Evolutionary conservation across 2,888 invertebrate species (phyloP).

Genomic region (Heliconius ethilla): DNA sequence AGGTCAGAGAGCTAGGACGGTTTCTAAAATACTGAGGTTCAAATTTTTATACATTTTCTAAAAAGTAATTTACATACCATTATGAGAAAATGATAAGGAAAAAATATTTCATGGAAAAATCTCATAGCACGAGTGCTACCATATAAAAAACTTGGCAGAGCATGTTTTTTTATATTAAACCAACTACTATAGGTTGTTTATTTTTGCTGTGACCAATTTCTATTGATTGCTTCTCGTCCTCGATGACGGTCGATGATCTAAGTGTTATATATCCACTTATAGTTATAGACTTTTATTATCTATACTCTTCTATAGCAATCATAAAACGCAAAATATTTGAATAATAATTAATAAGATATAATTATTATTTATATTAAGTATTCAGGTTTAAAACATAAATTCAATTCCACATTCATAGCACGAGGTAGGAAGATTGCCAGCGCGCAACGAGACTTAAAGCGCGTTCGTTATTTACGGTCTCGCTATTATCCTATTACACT

Average conservation of each 20-base stretch:
- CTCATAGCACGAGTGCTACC: neutral
- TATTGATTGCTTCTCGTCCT: conserved; percentile 47
- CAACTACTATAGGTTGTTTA: conserved; percentile 32
- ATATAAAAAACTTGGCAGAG: neutral
- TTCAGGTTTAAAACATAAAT: conserved; percentile 8
- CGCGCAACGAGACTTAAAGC: conserved; percentile 33
- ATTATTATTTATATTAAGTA: conserved; percentile 12
- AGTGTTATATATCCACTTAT: conserved; percentile 13
- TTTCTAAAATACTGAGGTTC: no score
- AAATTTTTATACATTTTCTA: no score
- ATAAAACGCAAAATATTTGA: neutral
- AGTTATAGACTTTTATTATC: neutral
- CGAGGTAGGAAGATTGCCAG: conserved; percentile 32
- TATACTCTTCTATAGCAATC: neutral
- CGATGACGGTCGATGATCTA: conserved; percentile 46
- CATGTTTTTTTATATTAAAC: neutral
- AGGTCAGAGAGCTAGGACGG: no score
- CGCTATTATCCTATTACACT: conserved; percentile 73
- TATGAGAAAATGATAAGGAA: neutral
- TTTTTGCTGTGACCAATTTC: conserved; percentile 50
- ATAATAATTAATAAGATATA: conserved; percentile 1
- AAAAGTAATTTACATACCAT: neutral
- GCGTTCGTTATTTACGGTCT: conserved; percentile 44
- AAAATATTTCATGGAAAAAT: neutral
- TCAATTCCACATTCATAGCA: conserved; percentile 36